phyloP scores from a whole-genome alignment of 2,797 vertebrate species.

The Acrossocheilus wenchowensis region DNA sequence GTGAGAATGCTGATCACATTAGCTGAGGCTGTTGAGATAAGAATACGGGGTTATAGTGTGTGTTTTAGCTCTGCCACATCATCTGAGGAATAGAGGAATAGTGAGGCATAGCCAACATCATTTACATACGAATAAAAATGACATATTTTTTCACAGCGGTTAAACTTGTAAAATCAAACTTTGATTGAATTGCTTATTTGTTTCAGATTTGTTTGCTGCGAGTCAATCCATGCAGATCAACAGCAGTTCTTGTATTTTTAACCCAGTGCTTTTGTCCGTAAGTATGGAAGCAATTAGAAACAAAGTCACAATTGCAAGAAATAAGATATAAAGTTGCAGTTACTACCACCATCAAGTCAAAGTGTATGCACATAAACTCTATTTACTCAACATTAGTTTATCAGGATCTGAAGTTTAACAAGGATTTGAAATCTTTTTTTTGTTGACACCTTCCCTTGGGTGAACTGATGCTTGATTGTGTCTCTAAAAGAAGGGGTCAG shows the following conservation, averaged over 20 bases:
- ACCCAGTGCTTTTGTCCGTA: not conserved
- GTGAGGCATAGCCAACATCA: not conserved
- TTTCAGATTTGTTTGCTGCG: not conserved
- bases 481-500: not conserved
- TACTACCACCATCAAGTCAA: not conserved
- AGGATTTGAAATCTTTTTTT: not conserved
- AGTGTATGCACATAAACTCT: not conserved
- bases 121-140: not conserved
- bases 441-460: not conserved
- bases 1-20: constrained; percentile 28
- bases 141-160: too few species aligned
- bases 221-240: not conserved
- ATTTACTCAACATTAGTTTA: not conserved
- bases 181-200: not conserved
- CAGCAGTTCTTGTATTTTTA: not conserved
- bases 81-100: not conserved
- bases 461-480: not conserved
- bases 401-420: not conserved
- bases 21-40: constrained; percentile 17
- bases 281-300: not conserved
- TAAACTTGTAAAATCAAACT: not conserved
- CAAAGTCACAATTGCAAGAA: not conserved
- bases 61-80: not conserved
- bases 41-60: not conserved
- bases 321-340: not conserved